Base-by-base conservation (phyloP, 2,888 invertebrate species). In the Bursaphelenchus okinawaensis region DNA sequence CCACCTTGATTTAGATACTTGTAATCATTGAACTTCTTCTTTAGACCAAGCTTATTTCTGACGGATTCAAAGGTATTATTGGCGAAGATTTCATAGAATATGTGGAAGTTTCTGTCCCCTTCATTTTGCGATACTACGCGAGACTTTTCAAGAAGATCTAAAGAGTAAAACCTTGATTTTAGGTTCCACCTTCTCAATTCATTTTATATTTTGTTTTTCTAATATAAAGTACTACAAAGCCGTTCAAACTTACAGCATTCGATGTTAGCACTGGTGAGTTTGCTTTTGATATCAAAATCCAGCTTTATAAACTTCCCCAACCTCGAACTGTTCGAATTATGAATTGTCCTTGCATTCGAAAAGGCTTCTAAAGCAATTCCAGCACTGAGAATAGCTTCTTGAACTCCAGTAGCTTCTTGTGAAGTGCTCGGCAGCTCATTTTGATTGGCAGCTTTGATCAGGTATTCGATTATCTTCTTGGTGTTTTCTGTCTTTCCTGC, bases 61-160 rank as follows among this genome's bases (percentile, higher is more conserved):
- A 67, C 12, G 16, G 22, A 29, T 28, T 52, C 52, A 28, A 70
- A 71, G 27, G 75, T 71, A 19, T 70, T 70, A 19, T 68, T 63
- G 4, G 75, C 73, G 16, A 81, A 69, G 50, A 89, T 80, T 78
- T 89, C 89, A 82, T 89, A 89, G 83, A 89, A 89, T 69, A 89
- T 87, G 80, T 89, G 89, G 80, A 89, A 89, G 78, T 86, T 87
- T 67, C 88, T 83, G 77, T 89, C 89, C 51, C 86, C 86, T n/a
- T 83, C 78, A 81, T 88, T 88, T 74, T 88, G 87, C 52, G 84
- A 84, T 8, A 88, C 87, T 0, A 89, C 88, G 66, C 89, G 85
- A 7, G 88, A 88, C 83, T 86, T 81, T 65, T 81, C 81, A 16
- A 81, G 70, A 7, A 81, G 70, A 65, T 81, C 80, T 79, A 63